Evolutionary conservation across 2,888 invertebrate species (phyloP).

Genomic region (Entomobrya proxima): DNA sequence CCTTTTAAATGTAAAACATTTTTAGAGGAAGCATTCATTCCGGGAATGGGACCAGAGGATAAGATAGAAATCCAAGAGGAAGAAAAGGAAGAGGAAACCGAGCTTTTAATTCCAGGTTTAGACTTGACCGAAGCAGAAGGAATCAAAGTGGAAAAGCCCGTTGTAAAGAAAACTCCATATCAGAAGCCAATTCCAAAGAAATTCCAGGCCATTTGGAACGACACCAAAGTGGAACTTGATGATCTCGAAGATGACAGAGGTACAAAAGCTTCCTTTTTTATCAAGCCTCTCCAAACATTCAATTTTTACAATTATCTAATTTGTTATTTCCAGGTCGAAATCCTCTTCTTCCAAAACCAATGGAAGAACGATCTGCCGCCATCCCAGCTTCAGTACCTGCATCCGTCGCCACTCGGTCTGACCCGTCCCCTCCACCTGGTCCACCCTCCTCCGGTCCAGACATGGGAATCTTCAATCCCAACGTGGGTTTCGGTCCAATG

Average conservation of each 20-base stretch:
- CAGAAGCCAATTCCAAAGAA: constrained; percentile 97
- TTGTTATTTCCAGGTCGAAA: constrained; percentile 64
- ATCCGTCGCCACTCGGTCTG: constrained; percentile 27
- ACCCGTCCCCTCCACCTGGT: constrained; percentile 48
- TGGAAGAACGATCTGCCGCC: constrained; percentile 49
- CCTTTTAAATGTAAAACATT: constrained; percentile 71
- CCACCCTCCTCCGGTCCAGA: constrained; percentile 5
- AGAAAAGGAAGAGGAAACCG: constrained; percentile 75
- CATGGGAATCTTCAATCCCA: constrained; percentile 73
- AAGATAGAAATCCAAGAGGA: constrained; percentile 83
- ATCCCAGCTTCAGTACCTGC: constrained; percentile 39
- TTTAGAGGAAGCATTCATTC: constrained; percentile 88
- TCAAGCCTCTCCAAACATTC: background rate
- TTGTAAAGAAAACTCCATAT: constrained; percentile 85
- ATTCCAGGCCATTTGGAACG: constrained; percentile 98
- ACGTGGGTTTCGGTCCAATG: constrained; percentile 73
- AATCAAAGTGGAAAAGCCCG: constrained; percentile 72
- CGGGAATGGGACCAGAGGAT: constrained; percentile 99
- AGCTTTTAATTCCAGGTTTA: constrained; percentile 86
- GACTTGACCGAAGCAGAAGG: constrained; percentile 81
- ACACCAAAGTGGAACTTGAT: constrained; percentile 72
- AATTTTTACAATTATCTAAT: background rate
- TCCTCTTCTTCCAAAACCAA: constrained; percentile 71
- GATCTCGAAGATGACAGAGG: constrained; percentile 74
- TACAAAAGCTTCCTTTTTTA: background rate